Base-by-base conservation (phyloP, 1,140 invertebrate species). In the Drosophila nannoptera region DNA sequence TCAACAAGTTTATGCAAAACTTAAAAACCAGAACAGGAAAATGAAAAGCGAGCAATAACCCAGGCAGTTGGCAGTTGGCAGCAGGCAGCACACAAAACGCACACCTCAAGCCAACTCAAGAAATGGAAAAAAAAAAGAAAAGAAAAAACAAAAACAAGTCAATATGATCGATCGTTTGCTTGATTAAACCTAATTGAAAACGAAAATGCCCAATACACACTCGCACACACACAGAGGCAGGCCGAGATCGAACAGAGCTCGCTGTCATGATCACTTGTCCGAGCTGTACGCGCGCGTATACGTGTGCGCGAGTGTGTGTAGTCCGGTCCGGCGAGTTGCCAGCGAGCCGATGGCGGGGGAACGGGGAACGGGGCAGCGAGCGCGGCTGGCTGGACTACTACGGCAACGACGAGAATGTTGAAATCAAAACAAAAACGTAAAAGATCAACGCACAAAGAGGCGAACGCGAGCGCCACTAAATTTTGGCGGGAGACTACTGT, bases 401-500 rank as follows among this genome's bases (percentile, higher is more conserved):
- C 67, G 53, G 42, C 67, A 48, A 60, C 67, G 40, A 69, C 62
- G 73, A 84, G 81, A 86, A 86, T 80, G 75, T 86, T 80, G 77
- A 86, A 86, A 86, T 86, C 81, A 86, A 86, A 86, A 86, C 81
- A 86, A 86, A 86, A 86, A 86, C 81, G 81, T 86, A 86, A 86
- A 86, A 86, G 81, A 87, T 86, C 81, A 84, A 84, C 81, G 81
- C 77, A 86, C 81, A 84, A 73, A 69, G 52, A 73, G 59, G 48
- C 48, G 50, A 68, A 74, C 62, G 49, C 60, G 22, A 58, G 58
- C 43, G 73, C 76, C 73, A 84, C 82, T 86, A 70, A 86, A 75
- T 86, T 86, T 86, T 86, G 81, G 81, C 81, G 81, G 81, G 81
- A 86, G 81, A 86, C 81, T 86, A 86, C 81, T 86, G 81, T 86